Conservation (phyloP, 2,797 vertebrate species). For the Somateria mollissima region DNA sequence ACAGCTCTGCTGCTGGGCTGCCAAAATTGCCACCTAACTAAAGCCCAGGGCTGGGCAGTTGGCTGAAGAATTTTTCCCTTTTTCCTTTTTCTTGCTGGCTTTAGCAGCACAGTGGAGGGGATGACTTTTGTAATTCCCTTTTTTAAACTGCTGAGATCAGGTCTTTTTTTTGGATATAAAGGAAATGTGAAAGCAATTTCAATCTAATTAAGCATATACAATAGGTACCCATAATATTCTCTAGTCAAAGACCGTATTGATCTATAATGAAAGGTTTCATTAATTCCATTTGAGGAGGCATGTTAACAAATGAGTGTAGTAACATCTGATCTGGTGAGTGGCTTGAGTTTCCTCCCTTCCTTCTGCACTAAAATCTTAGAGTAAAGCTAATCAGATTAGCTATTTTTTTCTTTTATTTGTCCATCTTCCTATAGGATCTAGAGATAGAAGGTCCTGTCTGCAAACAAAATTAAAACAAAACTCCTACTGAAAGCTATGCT, state of each 20-base stretch:
- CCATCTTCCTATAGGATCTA: slow-evolving; percentile 29
- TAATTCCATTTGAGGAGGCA: slow-evolving; percentile 43
- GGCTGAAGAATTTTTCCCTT: not conserved
- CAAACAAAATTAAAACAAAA: slow-evolving; percentile 48
- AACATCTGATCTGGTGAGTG: slow-evolving; percentile 31
- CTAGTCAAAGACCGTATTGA: slow-evolving; percentile 46
- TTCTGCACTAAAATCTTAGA: slow-evolving; percentile 16
- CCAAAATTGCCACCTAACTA: not conserved
- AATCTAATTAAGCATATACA: slow-evolving; percentile 32
- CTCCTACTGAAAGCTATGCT: slow-evolving; percentile 38
- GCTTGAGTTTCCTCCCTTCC: not conserved
- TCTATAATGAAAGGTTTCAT: slow-evolving; percentile 50
- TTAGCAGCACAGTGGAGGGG: not conserved
- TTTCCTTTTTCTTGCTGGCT: not conserved
- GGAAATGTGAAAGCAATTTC: slow-evolving; percentile 26
- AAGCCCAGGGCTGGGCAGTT: not conserved
- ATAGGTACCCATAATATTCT: slow-evolving; percentile 28
- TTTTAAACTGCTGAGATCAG: slow-evolving; percentile 48
- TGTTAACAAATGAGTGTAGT: slow-evolving; percentile 14
- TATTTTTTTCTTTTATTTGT: slow-evolving; percentile 9
- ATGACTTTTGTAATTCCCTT: slow-evolving; percentile 21
- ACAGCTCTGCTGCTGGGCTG: not conserved
- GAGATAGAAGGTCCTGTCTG: not conserved
- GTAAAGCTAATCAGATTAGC: slow-evolving; percentile 7
- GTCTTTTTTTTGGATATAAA: slow-evolving; percentile 19